Evolutionary conservation across 2,113 vertebrate species (phyloP).

Genomic region (Nestor notabilis): DNA sequence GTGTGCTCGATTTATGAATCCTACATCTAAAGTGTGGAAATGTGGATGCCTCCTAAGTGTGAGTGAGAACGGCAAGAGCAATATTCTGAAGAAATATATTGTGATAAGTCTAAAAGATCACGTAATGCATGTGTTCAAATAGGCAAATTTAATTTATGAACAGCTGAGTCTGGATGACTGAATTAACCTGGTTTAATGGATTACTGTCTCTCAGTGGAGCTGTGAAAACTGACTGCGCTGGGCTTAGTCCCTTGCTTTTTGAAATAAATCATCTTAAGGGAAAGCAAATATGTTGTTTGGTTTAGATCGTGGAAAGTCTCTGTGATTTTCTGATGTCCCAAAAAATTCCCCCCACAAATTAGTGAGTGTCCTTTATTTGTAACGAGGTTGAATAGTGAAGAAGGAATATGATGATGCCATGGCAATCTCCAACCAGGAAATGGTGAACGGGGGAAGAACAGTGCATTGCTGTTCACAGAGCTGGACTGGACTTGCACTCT

Average conservation of each 20-base stretch:
- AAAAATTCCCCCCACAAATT: neutral
- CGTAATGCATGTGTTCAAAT: neutral
- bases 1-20: neutral
- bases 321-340: neutral
- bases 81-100: neutral
- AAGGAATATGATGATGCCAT: neutral
- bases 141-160: neutral
- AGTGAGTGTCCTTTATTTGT: neutral
- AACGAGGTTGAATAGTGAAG: neutral
- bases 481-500: neutral
- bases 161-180: neutral
- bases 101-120: neutral
- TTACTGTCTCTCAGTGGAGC: neutral
- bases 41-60: neutral
- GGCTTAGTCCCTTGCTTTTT: neutral
- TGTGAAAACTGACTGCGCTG: neutral
- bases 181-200: slow-evolving; percentile 7
- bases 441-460: neutral
- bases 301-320: neutral
- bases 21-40: neutral
- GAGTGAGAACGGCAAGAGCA: neutral
- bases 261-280: neutral
- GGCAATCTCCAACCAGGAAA: neutral
- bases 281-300: neutral
- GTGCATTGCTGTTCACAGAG: fast-evolving